phyloP scores from a whole-genome alignment of 2,888 invertebrate species.

The Helicoverpa assulta region DNA sequence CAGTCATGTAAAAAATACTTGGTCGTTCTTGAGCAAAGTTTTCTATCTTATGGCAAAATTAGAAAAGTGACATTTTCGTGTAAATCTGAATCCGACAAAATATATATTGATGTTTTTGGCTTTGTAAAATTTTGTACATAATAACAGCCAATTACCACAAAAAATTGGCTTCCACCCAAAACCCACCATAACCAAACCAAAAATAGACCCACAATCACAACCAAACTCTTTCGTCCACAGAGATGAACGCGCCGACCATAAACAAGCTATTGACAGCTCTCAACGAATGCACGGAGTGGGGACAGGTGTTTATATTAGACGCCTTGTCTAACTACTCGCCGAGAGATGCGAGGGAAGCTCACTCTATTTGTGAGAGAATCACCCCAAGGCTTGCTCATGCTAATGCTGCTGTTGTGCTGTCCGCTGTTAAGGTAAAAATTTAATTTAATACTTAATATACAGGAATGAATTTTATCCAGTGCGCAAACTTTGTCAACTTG shows the following conservation, averaged over 20 bases:
- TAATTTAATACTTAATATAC: no score
- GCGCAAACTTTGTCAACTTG: no score
- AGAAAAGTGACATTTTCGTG: no score
- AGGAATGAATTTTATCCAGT: no score
- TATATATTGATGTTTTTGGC: no score
- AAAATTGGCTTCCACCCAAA: constrained; percentile 23
- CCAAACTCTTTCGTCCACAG: constrained; percentile 77
- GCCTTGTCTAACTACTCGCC: constrained; percentile 99
- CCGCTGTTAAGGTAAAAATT: constrained; percentile 98
- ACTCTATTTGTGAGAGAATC: constrained; percentile 99
- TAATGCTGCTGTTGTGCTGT: constrained; percentile 99
- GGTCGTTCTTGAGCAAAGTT: no score
- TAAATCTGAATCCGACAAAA: no score
- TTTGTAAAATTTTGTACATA: no score
- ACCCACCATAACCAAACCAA: neutral
- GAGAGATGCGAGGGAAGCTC: constrained; percentile 99
- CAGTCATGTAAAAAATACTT: no score
- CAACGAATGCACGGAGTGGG: constrained; percentile 99
- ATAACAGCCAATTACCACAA: constrained; percentile 13
- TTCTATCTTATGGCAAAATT: no score
- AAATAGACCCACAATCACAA: constrained; percentile 6
- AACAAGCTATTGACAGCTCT: constrained; percentile 99
- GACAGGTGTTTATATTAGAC: constrained; percentile 99
- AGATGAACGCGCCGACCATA: constrained; percentile 99
- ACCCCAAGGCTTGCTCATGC: constrained; percentile 99